Percentiles rank a stretch among this genome's conserved stretches.
Evolutionary conservation across 1,140 invertebrate species (phyloP).

Genomic region (Drosophila ercepeae): DNA sequence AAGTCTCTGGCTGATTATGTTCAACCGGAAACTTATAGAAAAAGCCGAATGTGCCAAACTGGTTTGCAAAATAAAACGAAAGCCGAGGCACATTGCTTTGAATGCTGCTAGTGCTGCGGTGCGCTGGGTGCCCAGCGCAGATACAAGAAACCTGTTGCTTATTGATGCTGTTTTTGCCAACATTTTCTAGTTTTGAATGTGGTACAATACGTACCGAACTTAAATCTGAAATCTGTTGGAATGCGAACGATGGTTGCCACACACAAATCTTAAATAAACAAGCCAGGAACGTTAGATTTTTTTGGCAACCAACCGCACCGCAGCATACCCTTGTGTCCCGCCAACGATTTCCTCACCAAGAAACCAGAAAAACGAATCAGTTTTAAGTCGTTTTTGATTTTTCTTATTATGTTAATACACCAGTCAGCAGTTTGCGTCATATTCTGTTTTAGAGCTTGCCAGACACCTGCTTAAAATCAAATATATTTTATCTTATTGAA

Average conservation of each 20-base stretch:
- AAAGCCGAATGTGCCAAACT: conserved; percentile 60
- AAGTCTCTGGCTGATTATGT: conserved; percentile 54
- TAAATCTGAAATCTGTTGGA: conserved; percentile 58
- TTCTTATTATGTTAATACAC: conserved; percentile 1
- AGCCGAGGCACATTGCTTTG: conserved; percentile 47
- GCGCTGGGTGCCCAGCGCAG: conserved; percentile 14
- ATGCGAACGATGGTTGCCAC: conserved; percentile 59
- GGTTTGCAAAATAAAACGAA: conserved; percentile 58
- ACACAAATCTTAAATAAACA: conserved; percentile 44
- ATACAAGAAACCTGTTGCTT: conserved; percentile 59
- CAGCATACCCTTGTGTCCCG: conserved; percentile 10
- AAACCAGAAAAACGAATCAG: neutral
- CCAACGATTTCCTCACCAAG: neutral
- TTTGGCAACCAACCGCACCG: conserved; percentile 2
- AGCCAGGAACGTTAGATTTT: conserved; percentile 29
- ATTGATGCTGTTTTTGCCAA: conserved; percentile 63
- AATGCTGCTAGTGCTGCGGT: conserved; percentile 8
- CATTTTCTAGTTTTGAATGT: conserved; percentile 60
- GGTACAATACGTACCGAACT: conserved; percentile 61
- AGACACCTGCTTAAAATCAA: neutral
- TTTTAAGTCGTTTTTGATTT: neutral
- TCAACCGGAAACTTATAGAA: conserved; percentile 60
- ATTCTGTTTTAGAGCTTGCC: neutral
- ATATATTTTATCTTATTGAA: neutral
- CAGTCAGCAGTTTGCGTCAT: neutral